Conservation (phyloP, 2,888 invertebrate species). For the Eupsilia transversa region DNA sequence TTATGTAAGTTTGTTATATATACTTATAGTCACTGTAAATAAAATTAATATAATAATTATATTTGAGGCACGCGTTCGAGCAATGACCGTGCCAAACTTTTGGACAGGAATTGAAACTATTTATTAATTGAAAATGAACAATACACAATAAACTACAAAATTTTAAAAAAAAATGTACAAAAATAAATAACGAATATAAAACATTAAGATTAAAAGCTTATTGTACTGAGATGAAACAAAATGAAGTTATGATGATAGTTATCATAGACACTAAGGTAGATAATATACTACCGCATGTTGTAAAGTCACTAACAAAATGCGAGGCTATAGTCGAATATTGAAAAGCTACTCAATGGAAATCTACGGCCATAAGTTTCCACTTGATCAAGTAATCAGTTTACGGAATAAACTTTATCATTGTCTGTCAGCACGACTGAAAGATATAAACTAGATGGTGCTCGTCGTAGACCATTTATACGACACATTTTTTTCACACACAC, state of each 20-base stretch:
- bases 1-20: conserved; percentile 43
- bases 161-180: conserved; percentile 76
- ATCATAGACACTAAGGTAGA: conserved; percentile 51
- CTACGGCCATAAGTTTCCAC: conserved; percentile 3
- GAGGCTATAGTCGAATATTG: conserved; percentile 64
- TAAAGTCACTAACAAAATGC: conserved; percentile 44
- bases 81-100: conserved; percentile 74
- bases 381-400: conserved; percentile 11
- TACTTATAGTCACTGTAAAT: conserved; percentile 59
- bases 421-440: conserved; percentile 3
- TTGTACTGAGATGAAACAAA: conserved; percentile 62
- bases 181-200: conserved; percentile 74
- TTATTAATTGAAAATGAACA: conserved; percentile 68
- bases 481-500: neutral
- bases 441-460: conserved; percentile 17
- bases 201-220: conserved; percentile 68
- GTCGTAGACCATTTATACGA: conserved; percentile 13
- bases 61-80: conserved; percentile 63
- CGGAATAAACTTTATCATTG: neutral
- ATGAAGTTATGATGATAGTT: conserved; percentile 47
- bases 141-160: conserved; percentile 68
- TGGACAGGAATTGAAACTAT: conserved; percentile 83
- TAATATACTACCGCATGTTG: conserved; percentile 43
- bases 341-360: conserved; percentile 45
- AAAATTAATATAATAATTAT: conserved; percentile 64